A percentile compares a stretch with the other conserved stretches of the same genome.
Evolutionary conservation across 2,888 invertebrate genomes (phyloP).

Genomic region (Cylloceria caligata): DNA sequence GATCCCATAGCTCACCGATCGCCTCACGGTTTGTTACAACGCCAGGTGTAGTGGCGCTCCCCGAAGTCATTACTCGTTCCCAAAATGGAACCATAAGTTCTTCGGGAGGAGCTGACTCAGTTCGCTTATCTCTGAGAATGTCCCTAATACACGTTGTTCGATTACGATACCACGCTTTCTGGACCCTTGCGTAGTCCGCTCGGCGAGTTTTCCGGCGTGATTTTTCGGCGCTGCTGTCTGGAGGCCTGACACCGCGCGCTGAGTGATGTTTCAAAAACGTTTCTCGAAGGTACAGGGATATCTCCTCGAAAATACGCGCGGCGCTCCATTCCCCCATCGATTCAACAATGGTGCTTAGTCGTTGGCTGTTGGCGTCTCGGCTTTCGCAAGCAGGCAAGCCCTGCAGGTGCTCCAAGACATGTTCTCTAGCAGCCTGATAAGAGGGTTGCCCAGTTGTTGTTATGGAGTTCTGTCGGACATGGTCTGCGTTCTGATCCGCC

Average conservation of each 20-base stretch:
- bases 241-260: constrained; percentile 7
- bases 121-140: constrained; percentile 44
- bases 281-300: constrained; percentile 49
- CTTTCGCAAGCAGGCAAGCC: not conserved
- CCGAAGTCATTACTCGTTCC: constrained; percentile 46
- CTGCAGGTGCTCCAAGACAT: not conserved
- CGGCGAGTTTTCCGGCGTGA: constrained; percentile 45
- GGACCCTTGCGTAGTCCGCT: constrained; percentile 54
- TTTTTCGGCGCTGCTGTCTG: not conserved
- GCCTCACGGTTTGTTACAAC: not conserved
- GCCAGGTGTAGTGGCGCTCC: constrained; percentile 9
- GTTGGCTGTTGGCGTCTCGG: not conserved
- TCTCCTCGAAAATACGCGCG: constrained; percentile 34
- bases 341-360: not conserved
- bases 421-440: not conserved
- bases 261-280: constrained; percentile 5
- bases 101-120: not conserved
- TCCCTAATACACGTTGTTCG: constrained; percentile 31
- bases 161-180: constrained; percentile 59
- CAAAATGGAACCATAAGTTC: constrained; percentile 40
- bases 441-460: not conserved
- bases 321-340: constrained; percentile 7
- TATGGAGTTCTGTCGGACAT: not conserved
- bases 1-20: constrained; percentile 45
- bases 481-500: not conserved